Evolutionary conservation across 2,888 invertebrate species (phyloP).

Genomic region (Sturmia bella): DNA sequence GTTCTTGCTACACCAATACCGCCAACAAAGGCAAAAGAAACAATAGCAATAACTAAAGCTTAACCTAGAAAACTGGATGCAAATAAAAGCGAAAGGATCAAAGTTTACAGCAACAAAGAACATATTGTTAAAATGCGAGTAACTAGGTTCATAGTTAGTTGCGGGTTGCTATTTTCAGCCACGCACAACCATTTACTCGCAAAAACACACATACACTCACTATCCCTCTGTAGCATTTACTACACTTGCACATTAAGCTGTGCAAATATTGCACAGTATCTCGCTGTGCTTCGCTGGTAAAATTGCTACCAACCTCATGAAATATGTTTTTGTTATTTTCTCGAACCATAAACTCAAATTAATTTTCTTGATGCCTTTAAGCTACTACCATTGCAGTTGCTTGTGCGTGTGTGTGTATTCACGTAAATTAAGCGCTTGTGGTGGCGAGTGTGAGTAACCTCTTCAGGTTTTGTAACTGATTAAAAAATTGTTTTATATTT

Average conservation of each 20-base stretch:
- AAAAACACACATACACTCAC: background rate
- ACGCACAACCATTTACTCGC: too few species aligned
- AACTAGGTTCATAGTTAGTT: slow-evolving; percentile 42
- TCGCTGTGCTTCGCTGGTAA: slow-evolving; percentile 8
- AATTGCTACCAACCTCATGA: slow-evolving; percentile 31
- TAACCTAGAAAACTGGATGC: slow-evolving; percentile 64
- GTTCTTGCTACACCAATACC: slow-evolving; percentile 21
- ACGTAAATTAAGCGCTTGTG: background rate
- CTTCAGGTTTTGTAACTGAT: slow-evolving; percentile 52
- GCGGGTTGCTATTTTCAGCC: background rate
- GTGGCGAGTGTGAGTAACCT: slow-evolving; percentile 16
- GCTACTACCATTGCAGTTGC: slow-evolving; percentile 22
- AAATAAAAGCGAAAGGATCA: slow-evolving; percentile 12
- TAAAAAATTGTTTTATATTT: slow-evolving; percentile 31
- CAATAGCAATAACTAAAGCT: slow-evolving; percentile 46
- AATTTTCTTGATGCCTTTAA: slow-evolving; percentile 63
- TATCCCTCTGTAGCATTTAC: too few species aligned
- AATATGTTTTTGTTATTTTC: slow-evolving; percentile 20
- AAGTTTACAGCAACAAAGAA: slow-evolving; percentile 21
- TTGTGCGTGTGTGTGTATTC: background rate
- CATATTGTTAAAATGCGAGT: slow-evolving; percentile 44
- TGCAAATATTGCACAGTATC: slow-evolving; percentile 1
- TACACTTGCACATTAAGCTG: background rate
- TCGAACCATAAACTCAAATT: slow-evolving; percentile 63
- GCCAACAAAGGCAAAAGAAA: slow-evolving; percentile 13